Conservation (phyloP, 2,888 invertebrate species). For the Diaperis boleti region DNA sequence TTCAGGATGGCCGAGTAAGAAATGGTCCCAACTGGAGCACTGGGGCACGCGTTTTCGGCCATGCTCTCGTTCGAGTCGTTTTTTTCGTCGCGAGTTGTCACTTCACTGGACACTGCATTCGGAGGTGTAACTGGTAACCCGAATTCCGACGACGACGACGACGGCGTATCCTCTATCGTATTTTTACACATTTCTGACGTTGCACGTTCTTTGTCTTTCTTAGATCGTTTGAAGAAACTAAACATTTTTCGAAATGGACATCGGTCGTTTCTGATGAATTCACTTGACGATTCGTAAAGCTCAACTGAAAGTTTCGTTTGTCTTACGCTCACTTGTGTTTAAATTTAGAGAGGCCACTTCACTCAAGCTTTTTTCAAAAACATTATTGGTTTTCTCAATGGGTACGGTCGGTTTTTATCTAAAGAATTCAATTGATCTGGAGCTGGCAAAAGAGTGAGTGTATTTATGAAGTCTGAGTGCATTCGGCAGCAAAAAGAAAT, state of each 20-base stretch:
- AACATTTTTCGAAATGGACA: conserved; percentile 54
- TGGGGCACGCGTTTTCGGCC: conserved; percentile 42
- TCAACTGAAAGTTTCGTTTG: conserved; percentile 45
- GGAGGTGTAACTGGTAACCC: conserved; percentile 54
- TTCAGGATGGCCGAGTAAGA: conserved; percentile 51
- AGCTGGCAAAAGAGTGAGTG: conserved; percentile 4
- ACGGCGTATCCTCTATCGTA: conserved; percentile 54
- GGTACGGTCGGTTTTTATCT: conserved; percentile 15
- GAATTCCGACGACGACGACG: conserved; percentile 48
- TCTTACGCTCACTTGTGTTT: conserved; percentile 43
- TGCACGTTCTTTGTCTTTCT: conserved; percentile 53
- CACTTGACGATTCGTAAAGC: conserved; percentile 42
- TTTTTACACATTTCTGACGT: conserved; percentile 59
- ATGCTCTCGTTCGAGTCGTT: conserved; percentile 54
- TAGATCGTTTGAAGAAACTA: conserved; percentile 60
- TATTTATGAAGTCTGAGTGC: conserved; percentile 11
- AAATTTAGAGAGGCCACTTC: conserved; percentile 45
- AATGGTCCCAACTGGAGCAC: conserved; percentile 40
- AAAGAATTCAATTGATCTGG: conserved; percentile 9
- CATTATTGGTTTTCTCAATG: conserved; percentile 10
- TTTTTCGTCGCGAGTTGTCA: conserved; percentile 54
- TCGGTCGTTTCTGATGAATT: conserved; percentile 20
- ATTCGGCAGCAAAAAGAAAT: conserved; percentile 29
- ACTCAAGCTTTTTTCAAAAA: conserved; percentile 23
- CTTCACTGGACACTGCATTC: conserved; percentile 54